Base-by-base conservation (phyloP, 2,888 invertebrate species). In the Troilus luridus region DNA sequence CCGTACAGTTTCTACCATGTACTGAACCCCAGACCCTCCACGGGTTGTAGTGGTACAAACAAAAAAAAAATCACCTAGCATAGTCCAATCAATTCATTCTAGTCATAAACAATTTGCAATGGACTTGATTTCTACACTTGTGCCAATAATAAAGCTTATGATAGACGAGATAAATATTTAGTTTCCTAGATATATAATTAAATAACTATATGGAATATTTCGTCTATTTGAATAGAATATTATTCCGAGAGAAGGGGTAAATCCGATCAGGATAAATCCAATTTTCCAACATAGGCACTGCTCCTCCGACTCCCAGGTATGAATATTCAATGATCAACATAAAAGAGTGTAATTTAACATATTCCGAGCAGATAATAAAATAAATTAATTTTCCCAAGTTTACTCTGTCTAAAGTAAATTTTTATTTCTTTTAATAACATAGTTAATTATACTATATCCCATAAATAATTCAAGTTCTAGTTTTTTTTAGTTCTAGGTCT, bases 261-360 rank as follows among this genome's bases (percentile, higher is more conserved):
- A 77, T 77, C 72, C 27, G 72, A 77, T 77, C 14, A 77, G 72
- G 72, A 27, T 77, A 77, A 77, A 77, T 77, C 41, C 72, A 77
- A 77, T 77, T 77, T 77, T 27, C 72, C 72, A 2, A 77, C 41
- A 41, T 41, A 41, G 72, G 72, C 0, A 41, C 72, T 77, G 27
- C 72, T 77, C 72, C 27, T 41, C 41, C 27, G 41, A 41, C 72
- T 9, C 41, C 27, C 14, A 77, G 72, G 27, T 77, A 77, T 77
- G 72, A 77, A 77, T 77, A 77, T 77, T 77, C 72, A 77, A 77
- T 41, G 7, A 77, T 27, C 41, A 19, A 41, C 72, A 41, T 41
- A 27, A 41, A 41, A 77, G 41, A 17, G 41, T 77, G 24, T 17
- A 77, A 77, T 77, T 77, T 77, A 41, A 77, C 72, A 41, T 24